Conservation (phyloP, 1,140 invertebrate genomes). For the Oryctes rhinoceros region DNA sequence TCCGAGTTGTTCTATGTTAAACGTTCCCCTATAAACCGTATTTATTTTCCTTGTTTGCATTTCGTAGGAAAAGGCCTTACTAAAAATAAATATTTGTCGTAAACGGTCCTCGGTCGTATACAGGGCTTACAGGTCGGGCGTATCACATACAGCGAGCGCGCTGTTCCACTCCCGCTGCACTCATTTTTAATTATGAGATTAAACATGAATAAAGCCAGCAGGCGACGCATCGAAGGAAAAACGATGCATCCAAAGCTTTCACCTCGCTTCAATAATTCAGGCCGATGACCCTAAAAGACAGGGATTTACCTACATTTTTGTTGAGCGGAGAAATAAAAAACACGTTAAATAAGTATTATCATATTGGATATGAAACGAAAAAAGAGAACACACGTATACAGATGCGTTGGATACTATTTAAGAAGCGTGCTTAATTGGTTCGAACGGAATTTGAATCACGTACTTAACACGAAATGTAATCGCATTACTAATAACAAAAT, state of each 20-base stretch:
- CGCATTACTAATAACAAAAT: conserved; percentile 15
- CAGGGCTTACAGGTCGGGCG: background rate
- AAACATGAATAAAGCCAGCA: conserved; percentile 7
- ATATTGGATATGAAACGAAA: background rate
- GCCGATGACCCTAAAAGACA: conserved; percentile 13
- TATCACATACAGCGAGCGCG: conserved; percentile 1
- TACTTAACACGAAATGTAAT: conserved; percentile 26
- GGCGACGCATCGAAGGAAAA: conserved; percentile 2
- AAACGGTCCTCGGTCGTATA: conserved; percentile 10
- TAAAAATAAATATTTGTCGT: conserved; percentile 34
- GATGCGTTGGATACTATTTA: background rate
- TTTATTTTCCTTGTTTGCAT: conserved; percentile 28
- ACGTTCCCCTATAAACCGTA: conserved; percentile 17
- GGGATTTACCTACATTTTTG: conserved; percentile 24
- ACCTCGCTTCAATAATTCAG: conserved; percentile 30
- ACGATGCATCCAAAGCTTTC: conserved; percentile 19
- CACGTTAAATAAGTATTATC: background rate
- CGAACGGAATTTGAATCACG: conserved; percentile 16
- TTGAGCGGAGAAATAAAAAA: background rate
- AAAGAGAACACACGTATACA: background rate
- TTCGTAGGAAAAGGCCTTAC: conserved; percentile 22
- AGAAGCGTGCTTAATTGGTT: conserved; percentile 16
- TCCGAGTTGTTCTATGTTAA: conserved; percentile 8
- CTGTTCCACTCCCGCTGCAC: conserved; percentile 13
- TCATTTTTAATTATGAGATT: conserved; percentile 34